Conservation (phyloP, 2,888 invertebrate genomes). For the Atethmia centrago region DNA sequence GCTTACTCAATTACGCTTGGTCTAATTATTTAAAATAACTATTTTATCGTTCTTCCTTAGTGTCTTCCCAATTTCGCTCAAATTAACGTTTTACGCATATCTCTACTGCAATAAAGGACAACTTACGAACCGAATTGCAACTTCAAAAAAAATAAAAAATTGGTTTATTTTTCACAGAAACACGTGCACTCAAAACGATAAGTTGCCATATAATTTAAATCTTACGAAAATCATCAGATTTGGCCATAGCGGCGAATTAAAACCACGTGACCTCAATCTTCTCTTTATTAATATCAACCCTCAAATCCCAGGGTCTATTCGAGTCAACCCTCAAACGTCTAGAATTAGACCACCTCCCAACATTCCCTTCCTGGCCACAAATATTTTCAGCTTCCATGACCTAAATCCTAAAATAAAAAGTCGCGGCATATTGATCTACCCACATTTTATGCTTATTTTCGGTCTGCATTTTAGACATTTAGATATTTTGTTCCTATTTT, state of each 20-base stretch:
- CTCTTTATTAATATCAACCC: neutral
- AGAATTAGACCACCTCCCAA: slow-evolving; percentile 43
- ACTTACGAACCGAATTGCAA: too few species aligned
- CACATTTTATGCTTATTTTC: slow-evolving; percentile 47
- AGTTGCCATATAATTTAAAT: neutral
- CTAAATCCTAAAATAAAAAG: slow-evolving; percentile 75
- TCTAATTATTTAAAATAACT: neutral
- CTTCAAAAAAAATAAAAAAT: too few species aligned
- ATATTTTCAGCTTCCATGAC: slow-evolving; percentile 79
- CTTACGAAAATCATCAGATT: neutral
- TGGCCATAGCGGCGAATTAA: neutral
- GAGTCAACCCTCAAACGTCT: neutral
- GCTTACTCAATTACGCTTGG: neutral
- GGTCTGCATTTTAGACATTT: slow-evolving; percentile 28
- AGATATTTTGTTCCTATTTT: neutral
- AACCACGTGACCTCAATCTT: neutral
- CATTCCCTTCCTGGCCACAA: slow-evolving; percentile 66
- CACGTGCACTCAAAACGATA: too few species aligned
- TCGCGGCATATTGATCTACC: slow-evolving; percentile 74
- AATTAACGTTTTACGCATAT: neutral
- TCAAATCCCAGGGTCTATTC: neutral
- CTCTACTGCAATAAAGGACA: neutral
- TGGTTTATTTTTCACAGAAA: too few species aligned
- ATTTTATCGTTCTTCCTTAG: neutral
- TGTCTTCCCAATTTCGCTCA: neutral